A percentile compares a stretch with the other conserved stretches of the same genome.
Conservation (phyloP, 2,797 vertebrate species). For the Halcyon smyrnensis region DNA sequence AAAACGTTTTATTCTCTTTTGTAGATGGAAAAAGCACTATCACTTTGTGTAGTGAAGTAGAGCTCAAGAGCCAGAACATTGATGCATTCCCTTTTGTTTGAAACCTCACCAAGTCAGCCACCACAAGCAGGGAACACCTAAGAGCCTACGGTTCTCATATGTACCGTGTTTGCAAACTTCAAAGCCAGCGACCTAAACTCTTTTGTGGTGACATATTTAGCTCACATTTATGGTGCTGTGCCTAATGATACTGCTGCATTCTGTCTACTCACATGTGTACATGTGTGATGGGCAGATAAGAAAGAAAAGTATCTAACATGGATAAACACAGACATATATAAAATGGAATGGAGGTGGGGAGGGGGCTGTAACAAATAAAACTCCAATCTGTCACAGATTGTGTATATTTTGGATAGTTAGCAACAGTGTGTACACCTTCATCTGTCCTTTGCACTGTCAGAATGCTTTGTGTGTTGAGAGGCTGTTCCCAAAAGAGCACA, state of each 20-base stretch:
- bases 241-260: neutral
- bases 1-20: neutral
- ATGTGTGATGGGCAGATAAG: neutral
- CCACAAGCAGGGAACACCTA: neutral
- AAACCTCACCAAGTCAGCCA: neutral
- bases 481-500: neutral
- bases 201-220: neutral
- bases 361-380: neutral
- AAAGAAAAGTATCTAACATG: neutral
- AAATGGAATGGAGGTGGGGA: neutral
- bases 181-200: neutral
- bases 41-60: neutral
- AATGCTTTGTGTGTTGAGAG: neutral
- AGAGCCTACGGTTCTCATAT: accelerated
- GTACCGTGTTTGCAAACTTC: neutral
- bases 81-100: neutral
- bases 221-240: neutral
- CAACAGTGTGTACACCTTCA: neutral
- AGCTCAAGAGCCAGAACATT: neutral
- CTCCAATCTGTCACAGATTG: neutral
- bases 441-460: neutral
- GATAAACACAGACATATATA: neutral
- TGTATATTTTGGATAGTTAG: neutral
- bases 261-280: too few relatives aligned
- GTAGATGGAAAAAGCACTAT: neutral